A percentile compares a stretch with the other conserved stretches of the same genome.
These are phyloP conservation scores for Pheosia gnoma DNA, from an alignment of 2,888 invertebrate genomes.

Conservation along the genomic window DNA sequence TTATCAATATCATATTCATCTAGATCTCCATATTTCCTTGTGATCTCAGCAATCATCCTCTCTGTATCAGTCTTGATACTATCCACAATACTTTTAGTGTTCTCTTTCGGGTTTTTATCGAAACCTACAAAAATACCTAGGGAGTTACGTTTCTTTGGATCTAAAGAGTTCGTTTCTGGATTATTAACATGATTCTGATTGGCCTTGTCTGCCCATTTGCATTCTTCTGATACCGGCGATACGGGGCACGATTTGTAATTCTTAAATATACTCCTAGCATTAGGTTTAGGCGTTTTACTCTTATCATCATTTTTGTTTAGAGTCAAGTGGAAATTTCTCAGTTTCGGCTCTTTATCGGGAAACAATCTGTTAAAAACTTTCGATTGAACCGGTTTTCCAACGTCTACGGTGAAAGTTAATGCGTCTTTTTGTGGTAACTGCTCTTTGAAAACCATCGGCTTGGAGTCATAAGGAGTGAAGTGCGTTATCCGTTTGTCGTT, in stretches of 20 bases:
- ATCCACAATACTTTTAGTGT: slow-evolving; percentile 84
- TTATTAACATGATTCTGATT: slow-evolving; percentile 45
- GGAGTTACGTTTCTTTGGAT: slow-evolving; percentile 83
- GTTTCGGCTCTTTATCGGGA: slow-evolving; percentile 64
- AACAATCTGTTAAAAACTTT: slow-evolving; percentile 78
- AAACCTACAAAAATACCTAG: slow-evolving; percentile 87
- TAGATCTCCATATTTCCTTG: slow-evolving; percentile 85
- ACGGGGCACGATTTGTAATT: slow-evolving; percentile 92
- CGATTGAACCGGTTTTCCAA: slow-evolving; percentile 63
- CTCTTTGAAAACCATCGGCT: slow-evolving; percentile 68
- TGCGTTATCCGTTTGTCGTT: slow-evolving; percentile 56
- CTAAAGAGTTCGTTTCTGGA: slow-evolving; percentile 67
- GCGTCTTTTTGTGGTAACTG: slow-evolving; percentile 59
- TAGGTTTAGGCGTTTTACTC: slow-evolving; percentile 65
- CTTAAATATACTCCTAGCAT: slow-evolving; percentile 83
- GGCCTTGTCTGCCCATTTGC: slow-evolving; percentile 85
- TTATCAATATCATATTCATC: slow-evolving; percentile 71
- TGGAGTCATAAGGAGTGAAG: slow-evolving; percentile 51
- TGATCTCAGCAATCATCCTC: slow-evolving; percentile 87
- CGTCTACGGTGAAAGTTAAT: slow-evolving; percentile 67
- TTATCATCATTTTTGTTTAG: slow-evolving; percentile 65
- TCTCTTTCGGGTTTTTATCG: slow-evolving; percentile 62
- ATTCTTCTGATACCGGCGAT: slow-evolving; percentile 92
- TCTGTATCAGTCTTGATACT: slow-evolving; percentile 86
- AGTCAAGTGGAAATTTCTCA: slow-evolving; percentile 73